Percentiles rank a stretch among this genome's conserved stretches.
Conservation (phyloP, 2,888 invertebrate genomes). For the Balanococcus diminutus region DNA sequence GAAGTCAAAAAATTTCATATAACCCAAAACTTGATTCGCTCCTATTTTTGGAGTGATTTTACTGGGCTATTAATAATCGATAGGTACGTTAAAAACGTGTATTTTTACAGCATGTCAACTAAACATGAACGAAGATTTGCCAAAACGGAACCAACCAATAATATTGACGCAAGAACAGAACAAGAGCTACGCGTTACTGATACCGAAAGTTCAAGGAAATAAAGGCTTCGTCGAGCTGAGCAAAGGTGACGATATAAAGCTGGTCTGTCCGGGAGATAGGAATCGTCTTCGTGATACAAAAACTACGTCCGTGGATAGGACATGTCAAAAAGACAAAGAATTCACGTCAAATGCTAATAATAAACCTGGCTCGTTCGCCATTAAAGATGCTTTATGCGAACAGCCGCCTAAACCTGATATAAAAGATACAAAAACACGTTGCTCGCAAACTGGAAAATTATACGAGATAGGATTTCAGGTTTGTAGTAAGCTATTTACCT, state of each 20-base stretch:
- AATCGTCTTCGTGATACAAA: slow-evolving; percentile 42
- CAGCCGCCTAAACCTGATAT: slow-evolving; percentile 37
- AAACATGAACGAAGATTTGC: slow-evolving; percentile 49
- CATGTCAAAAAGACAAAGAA: slow-evolving; percentile 32
- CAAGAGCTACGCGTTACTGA: not conserved
- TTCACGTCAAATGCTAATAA: not conserved
- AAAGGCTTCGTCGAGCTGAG: slow-evolving; percentile 46
- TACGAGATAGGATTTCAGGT: slow-evolving; percentile 55
- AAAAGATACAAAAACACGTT: slow-evolving; percentile 7
- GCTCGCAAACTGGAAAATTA: slow-evolving; percentile 40
- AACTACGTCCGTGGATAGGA: not conserved
- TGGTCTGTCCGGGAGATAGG: slow-evolving; percentile 55
- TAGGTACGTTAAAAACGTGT: too few species aligned
- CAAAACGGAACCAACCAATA: slow-evolving; percentile 44
- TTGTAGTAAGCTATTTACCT: not conserved
- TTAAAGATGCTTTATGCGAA: slow-evolving; percentile 43
- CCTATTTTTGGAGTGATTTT: too few species aligned
- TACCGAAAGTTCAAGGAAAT: slow-evolving; percentile 41
- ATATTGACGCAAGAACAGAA: slow-evolving; percentile 19
- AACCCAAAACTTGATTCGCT: too few species aligned
- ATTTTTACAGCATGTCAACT: slow-evolving; percentile 40
- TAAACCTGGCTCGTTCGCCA: not conserved
- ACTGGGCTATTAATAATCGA: too few species aligned
- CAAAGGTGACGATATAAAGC: slow-evolving; percentile 49
- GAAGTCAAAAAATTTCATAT: too few species aligned